Conservation (phyloP, 2,888 invertebrate genomes). For the Leptarthrus brevirostris region DNA sequence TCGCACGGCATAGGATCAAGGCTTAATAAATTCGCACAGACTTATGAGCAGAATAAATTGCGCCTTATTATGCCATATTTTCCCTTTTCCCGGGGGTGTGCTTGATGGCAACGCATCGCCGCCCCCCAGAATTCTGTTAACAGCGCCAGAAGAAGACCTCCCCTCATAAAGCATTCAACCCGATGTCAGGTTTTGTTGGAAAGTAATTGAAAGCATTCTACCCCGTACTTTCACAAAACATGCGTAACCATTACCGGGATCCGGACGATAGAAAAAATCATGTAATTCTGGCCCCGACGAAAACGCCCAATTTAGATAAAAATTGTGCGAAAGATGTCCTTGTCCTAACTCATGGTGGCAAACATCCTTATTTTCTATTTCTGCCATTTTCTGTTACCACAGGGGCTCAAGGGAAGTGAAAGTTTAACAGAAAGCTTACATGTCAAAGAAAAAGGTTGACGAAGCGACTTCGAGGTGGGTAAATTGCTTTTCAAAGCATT, state of each 20-base stretch:
- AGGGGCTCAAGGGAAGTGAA: no score
- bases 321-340: slow-evolving; percentile 30
- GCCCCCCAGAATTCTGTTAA: neutral
- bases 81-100: slow-evolving; percentile 7
- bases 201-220: neutral
- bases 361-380: slow-evolving; percentile 36
- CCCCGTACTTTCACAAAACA: neutral
- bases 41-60: slow-evolving; percentile 41
- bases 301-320: slow-evolving; percentile 42
- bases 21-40: slow-evolving; percentile 40
- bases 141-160: neutral
- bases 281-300: slow-evolving; percentile 27
- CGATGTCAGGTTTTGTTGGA: slow-evolving; percentile 6
- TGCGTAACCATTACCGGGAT: slow-evolving; percentile 20
- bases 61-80: slow-evolving; percentile 31
- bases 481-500: slow-evolving; percentile 45
- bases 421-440: neutral
- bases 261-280: slow-evolving; percentile 15
- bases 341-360: neutral
- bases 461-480: slow-evolving; percentile 21
- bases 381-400: slow-evolving; percentile 2
- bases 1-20: slow-evolving; percentile 27
- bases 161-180: slow-evolving; percentile 38
- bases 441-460: neutral
- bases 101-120: neutral